Conservation (phyloP, 2,113 vertebrate species). For the Pluvialis apricaria region DNA sequence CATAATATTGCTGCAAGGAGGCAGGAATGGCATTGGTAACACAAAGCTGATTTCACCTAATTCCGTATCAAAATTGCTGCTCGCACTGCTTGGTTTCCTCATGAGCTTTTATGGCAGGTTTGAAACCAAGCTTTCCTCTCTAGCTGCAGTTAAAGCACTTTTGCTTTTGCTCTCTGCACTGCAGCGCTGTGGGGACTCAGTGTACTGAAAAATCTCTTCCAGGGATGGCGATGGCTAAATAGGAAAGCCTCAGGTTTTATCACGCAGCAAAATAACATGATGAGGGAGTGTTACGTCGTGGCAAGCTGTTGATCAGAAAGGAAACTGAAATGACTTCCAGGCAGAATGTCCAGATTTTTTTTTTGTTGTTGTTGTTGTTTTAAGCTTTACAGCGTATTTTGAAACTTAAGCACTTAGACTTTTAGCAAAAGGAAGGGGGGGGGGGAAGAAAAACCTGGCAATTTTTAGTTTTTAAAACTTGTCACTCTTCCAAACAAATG, state of each 20-base stretch:
- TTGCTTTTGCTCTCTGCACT: background rate
- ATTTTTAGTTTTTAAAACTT: background rate
- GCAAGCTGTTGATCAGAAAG: background rate
- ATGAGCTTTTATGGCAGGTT: background rate
- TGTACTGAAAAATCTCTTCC: background rate
- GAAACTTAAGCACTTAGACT: background rate
- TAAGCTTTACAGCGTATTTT: background rate
- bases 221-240: background rate
- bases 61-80: background rate
- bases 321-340: background rate
- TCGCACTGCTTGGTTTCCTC: background rate
- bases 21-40: background rate
- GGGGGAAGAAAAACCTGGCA: background rate
- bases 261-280: background rate
- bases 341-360: background rate
- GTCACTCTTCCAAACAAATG: background rate
- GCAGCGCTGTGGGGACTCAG: background rate
- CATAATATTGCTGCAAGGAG: accelerated
- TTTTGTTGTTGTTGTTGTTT: background rate
- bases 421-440: background rate
- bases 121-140: background rate
- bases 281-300: background rate
- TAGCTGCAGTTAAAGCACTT: background rate
- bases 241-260: background rate
- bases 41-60: background rate